Evolutionary conservation across 2,888 invertebrate genomes (phyloP), one percentile per base, ranked within the genome.

Genomic region (Philopedon plagiatum): DNA sequence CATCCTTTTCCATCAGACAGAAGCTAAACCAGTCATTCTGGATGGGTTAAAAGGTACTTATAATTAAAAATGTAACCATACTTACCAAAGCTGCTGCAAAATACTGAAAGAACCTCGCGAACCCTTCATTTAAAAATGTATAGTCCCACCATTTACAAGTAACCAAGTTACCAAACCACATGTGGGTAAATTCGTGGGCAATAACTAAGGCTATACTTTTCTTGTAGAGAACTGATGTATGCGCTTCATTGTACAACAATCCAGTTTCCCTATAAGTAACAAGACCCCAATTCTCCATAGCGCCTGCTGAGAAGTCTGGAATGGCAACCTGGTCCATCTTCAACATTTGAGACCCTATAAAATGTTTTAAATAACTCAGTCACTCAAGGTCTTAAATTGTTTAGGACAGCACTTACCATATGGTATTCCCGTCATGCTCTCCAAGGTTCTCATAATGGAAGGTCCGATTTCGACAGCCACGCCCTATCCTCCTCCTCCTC

Each of bases 211-310:
- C 90, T 2, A 93, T 88, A 46, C 88, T 87, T 78, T 93, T 91
- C 76, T 89, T 89, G 76, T 90, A 89, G 76, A 86, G 87, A 39
- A 89, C 87, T 19, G 91, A 87, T 0, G 89, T 87, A 46, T 88
- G 83, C 0, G 76, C 66, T 18, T 79, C 79, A 61, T 86, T 84
- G 76, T 86, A 87, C 0, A 92, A 82, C 46, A 92, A 85, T 0
- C 88, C 84, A 2, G 90, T 89, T 81, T 92, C 92, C 91, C 90
- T 90, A 85, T 93, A 96, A 2, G 93, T 95, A 4, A 95, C 88
- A 13, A 96, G 87, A 4, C 96, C 96, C 95, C 96, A 96, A 83
- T 96, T 96, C 83, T 96, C 95, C 95, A 96, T 96, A 61, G 95
- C 95, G 51, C 94, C 94, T 75, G 93, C 91, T 57, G 89, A 89